Evolutionary conservation across 2,797 vertebrate genomes (phyloP).

Genomic region (Oryzias dopingdopingensis): DNA sequence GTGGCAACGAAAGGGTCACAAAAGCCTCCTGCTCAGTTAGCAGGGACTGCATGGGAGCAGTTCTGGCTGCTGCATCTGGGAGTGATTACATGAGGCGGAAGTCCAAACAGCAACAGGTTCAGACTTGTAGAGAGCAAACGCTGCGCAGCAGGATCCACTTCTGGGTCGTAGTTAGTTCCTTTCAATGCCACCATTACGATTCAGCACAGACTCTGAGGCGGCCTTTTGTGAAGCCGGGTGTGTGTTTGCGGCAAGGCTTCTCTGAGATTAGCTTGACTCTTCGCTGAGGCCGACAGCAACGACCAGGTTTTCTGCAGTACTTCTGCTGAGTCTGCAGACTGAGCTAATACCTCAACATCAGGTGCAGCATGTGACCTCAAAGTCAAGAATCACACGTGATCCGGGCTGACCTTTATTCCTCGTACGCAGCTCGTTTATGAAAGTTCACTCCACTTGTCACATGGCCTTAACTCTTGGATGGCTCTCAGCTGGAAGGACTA

Average conservation of each 20-base stretch:
- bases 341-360: not conserved
- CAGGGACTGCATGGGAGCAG: not conserved
- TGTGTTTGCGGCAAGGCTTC: too few species aligned
- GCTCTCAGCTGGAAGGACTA: not conserved
- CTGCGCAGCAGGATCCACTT: not conserved
- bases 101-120: slow-evolving; percentile 10
- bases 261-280: too few species aligned
- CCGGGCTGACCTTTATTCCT: slow-evolving; percentile 1
- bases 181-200: not conserved
- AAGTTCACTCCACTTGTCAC: not conserved
- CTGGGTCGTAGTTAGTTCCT: not conserved
- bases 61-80: not conserved
- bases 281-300: too few species aligned
- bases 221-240: too few species aligned
- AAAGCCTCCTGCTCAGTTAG: too few species aligned
- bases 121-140: slow-evolving; percentile 13
- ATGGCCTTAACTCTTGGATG: not conserved
- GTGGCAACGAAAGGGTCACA: too few species aligned
- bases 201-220: not conserved
- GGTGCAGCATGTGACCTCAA: slow-evolving; percentile 1
- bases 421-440: not conserved
- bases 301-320: not conserved
- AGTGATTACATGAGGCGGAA: not conserved
- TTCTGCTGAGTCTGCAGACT: not conserved
- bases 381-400: not conserved